phyloP scores from a whole-genome alignment of 2,888 invertebrate species.

The Galerucella nymphaeae region DNA sequence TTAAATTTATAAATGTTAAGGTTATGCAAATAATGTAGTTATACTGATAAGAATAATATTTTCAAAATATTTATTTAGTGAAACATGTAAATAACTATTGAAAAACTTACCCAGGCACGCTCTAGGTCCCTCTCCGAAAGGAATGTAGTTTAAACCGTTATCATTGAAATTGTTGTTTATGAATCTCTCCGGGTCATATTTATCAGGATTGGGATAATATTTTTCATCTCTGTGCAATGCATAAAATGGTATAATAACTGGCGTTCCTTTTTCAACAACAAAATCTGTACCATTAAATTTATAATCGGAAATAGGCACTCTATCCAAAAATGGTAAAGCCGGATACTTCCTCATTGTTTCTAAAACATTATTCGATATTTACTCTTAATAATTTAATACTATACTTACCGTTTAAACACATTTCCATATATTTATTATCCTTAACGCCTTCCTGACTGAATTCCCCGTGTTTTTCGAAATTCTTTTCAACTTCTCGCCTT shows the following conservation, averaged over 20 bases:
- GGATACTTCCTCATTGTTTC: conserved; percentile 40
- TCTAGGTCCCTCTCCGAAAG: conserved; percentile 50
- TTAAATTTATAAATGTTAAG: too few relatives aligned
- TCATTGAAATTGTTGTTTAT: conserved; percentile 42
- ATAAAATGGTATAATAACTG: conserved; percentile 31
- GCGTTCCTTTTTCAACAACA: conserved; percentile 49
- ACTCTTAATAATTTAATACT: neutral
- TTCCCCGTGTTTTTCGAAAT: conserved; percentile 58
- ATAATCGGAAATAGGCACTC: conserved; percentile 53
- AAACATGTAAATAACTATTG: too few relatives aligned
- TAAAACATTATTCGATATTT: conserved; percentile 39
- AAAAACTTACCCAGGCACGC: conserved; percentile 33
- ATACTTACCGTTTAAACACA: conserved; percentile 32
- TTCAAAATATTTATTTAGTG: too few relatives aligned
- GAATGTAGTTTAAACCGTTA: conserved; percentile 48
- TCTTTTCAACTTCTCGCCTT: conserved; percentile 65
- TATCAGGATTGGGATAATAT: conserved; percentile 40
- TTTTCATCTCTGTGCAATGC: conserved; percentile 36
- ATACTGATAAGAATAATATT: too few relatives aligned
- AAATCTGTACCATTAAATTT: conserved; percentile 51
- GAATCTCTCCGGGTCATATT: conserved; percentile 54
- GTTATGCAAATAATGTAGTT: too few relatives aligned
- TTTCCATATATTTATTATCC: conserved; percentile 60
- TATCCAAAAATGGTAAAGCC: conserved; percentile 38
- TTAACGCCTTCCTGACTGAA: conserved; percentile 68